These are phyloP conservation scores for Macrobrachium nipponense DNA, from an alignment of 1,140 invertebrate genomes.

Conservation along the genomic window DNA sequence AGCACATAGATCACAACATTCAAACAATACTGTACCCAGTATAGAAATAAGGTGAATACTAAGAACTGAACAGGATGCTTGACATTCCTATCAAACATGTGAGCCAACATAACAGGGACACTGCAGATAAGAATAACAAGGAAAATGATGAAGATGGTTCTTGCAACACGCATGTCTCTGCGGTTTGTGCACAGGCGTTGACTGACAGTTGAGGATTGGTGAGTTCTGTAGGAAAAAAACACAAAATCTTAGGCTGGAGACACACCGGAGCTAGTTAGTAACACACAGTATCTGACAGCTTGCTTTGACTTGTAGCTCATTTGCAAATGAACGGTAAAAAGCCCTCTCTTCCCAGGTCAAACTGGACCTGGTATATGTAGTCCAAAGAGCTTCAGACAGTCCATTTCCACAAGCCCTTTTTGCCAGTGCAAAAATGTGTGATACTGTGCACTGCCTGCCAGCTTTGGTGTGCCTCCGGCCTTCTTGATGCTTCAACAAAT, in stretches of 20 bases:
- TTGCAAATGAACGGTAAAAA: no score
- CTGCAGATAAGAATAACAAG: constrained; percentile 45
- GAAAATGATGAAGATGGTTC: constrained; percentile 60
- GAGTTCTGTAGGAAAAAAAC: constrained; percentile 19
- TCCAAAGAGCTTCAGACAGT: no score
- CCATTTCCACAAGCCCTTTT: no score
- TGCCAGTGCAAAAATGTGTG: no score
- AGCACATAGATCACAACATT: constrained; percentile 51
- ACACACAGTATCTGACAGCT: no score
- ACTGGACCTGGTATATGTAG: no score
- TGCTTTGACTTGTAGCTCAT: no score
- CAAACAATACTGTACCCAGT: constrained; percentile 56
- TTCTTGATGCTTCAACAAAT: no score
- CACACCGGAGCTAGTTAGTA: not conserved
- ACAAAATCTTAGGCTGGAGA: not conserved
- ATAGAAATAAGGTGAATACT: constrained; percentile 39
- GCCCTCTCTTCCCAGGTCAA: no score
- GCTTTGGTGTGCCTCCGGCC: no score
- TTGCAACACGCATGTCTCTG: constrained; percentile 50
- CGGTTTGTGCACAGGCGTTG: constrained; percentile 43
- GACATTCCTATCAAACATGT: constrained; percentile 32
- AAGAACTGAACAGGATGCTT: constrained; percentile 37
- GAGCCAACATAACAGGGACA: constrained; percentile 32
- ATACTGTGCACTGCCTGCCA: no score
- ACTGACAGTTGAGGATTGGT: constrained; percentile 50